These are phyloP conservation scores for Philaethria dido DNA, from an alignment of 2,888 invertebrate species.

Conservation along the genomic window DNA sequence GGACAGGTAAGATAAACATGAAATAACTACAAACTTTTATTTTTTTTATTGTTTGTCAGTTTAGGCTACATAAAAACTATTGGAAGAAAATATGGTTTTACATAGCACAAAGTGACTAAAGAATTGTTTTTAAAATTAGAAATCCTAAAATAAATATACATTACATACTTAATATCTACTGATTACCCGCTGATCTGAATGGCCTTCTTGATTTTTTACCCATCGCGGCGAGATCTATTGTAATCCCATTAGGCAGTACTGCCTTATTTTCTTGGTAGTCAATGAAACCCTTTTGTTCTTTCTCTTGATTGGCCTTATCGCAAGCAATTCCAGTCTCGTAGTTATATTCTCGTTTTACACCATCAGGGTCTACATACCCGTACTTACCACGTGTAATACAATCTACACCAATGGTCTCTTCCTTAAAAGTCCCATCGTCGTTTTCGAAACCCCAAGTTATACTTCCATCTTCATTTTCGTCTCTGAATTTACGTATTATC, in stretches of 20 bases:
- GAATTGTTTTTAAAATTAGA: constrained; percentile 66
- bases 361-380: constrained; percentile 93
- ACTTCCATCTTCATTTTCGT: constrained; percentile 91
- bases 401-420: constrained; percentile 91
- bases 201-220: constrained; percentile 89
- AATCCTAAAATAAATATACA: constrained; percentile 78
- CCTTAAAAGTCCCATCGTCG: constrained; percentile 94
- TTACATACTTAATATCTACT: constrained; percentile 61
- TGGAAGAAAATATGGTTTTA: constrained; percentile 46
- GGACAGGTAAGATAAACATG: constrained; percentile 1
- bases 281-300: constrained; percentile 86
- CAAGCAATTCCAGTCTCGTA: constrained; percentile 92
- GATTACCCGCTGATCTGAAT: constrained; percentile 79
- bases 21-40: constrained; percentile 13
- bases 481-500: constrained; percentile 88
- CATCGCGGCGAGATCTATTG: constrained; percentile 87
- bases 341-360: constrained; percentile 90
- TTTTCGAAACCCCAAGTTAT: constrained; percentile 96
- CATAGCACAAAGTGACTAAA: constrained; percentile 65
- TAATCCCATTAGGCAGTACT: constrained; percentile 88
- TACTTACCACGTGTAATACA: constrained; percentile 91
- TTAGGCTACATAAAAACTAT: constrained; percentile 53
- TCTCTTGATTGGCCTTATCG: constrained; percentile 82
- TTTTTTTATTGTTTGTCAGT: constrained; percentile 56
- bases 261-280: constrained; percentile 90